Base-by-base conservation (phyloP, 2,113 vertebrate species). In the Girardinichthys multiradiatus region DNA sequence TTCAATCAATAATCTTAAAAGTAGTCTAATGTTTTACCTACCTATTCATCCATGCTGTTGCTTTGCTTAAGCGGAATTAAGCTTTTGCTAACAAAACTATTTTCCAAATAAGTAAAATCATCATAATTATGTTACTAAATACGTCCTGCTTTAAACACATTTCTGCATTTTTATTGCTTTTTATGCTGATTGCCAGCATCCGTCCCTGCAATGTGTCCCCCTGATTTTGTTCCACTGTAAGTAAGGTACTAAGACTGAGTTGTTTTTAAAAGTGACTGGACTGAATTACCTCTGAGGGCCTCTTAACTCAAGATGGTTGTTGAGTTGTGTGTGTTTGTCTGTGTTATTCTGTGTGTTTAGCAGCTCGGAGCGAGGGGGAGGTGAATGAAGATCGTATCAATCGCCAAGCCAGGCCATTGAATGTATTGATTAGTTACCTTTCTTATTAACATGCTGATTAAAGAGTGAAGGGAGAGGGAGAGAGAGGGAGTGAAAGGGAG, bases 401-500 rank as follows among this genome's bases (percentile, higher is more conserved):
- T 95, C 90, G 93, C 89, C 88, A 87, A 87, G 90, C 92, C 86
- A 87, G 92, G 91, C 93, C 93, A 94, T 95, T 94, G 93, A 95
- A 93, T 86, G 88, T 95, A 95, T 95, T 95, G 94, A 95, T 95
- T 94, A 95, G 93, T 94, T 95, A 95, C 94, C 93, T 94, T 94
- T 95, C 94, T 94, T 94, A 95, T 95, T 95, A 95, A 95, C 94
- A 95, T 95, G 94, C 93, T 94, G 94, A 95, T 95, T 95, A 94
- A 95, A 94, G 93, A 87, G 91, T 83, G 90, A 86, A 84, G 87
- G 70, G 86, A 91, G 89, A 87, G 90, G 80, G 90, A 83, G 88
- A 65, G 84, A 79, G 88, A 82, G 88, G 68, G 83, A 86, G 86
- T 70, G 80, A 74, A 83, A 76, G 79, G 70, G 87, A 85, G 73